Base-by-base conservation (phyloP, 1,140 invertebrate species). In the Drosophila mayri region DNA sequence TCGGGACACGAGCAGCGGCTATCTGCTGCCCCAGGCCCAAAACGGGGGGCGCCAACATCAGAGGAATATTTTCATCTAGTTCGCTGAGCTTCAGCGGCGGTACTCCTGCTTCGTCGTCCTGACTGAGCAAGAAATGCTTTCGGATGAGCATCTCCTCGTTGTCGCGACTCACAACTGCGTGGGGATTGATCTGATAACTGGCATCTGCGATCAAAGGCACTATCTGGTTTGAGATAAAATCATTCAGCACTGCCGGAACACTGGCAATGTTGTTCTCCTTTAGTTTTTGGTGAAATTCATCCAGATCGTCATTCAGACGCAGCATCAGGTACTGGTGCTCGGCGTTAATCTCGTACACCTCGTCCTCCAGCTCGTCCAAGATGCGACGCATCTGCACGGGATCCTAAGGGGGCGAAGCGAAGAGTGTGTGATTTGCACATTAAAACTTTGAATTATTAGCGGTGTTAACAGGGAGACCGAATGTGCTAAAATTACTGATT, bases 281-380 rank as follows among this genome's bases (percentile, higher is more conserved):
- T 9, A 92, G 54, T 47, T 79, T 79, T 38, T 81, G 79, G 25
- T 60, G 80, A 43, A 92, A 91, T 7, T 55, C 49, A 22, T 91
- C 76, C 40, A 92, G 57, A 12, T 78, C 37, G 5, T 91, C 81
- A 32, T 91, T 77, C 0, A 92, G 47, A 12, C 77, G 79, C 28
- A 91, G 20, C 52, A 92, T 63, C 6, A 92, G 60, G 58, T 59
- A 91, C 54, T 92, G 77, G 20, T 92, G 88, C 43, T 92, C 92
- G 8, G 81, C 82, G 64, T 92, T 92, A 16, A 92, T 92, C 55
- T 92, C 88, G 47, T 83, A 88, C 20, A 92, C 76, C 70, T 92
- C 92, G 9, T 61, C 55, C 57, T 92, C 92, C 47, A 92, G 52
- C 58, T 92, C 92, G 35, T 92, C 86, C 18, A 92, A 46, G 35